These are phyloP conservation scores for Bombycilla garrulus DNA, from an alignment of 2,113 vertebrate species.

Conservation along the genomic window DNA sequence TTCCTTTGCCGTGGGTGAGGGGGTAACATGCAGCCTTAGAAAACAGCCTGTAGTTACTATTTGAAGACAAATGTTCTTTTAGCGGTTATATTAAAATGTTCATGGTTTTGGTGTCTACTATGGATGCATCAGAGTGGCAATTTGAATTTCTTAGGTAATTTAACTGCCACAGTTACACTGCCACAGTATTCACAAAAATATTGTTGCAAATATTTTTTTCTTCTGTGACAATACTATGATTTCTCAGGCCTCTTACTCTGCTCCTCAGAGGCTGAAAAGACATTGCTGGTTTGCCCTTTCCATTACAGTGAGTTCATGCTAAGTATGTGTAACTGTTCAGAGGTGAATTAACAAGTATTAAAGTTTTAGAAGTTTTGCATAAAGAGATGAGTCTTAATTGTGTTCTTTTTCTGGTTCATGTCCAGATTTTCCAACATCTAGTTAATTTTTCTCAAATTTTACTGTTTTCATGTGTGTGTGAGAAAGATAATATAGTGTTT, in stretches of 20 bases:
- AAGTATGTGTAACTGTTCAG: background rate
- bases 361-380: constrained; percentile 6
- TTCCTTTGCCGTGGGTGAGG: background rate
- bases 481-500: background rate
- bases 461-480: background rate
- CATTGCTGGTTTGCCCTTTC: background rate
- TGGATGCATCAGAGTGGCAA: background rate
- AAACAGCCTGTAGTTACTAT: background rate
- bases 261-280: background rate
- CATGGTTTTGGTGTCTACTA: background rate
- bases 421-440: background rate
- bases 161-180: background rate
- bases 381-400: background rate
- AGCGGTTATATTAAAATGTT: background rate
- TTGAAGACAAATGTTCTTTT: background rate
- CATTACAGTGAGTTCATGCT: background rate
- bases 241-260: background rate
- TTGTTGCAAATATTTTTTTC: background rate
- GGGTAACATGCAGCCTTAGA: background rate
- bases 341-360: background rate
- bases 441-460: background rate
- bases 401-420: background rate
- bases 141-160: background rate
- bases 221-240: background rate
- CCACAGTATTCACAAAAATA: background rate